Conservation (phyloP, 2,113 vertebrate species). For the Heterotilapia buettikoferi region DNA sequence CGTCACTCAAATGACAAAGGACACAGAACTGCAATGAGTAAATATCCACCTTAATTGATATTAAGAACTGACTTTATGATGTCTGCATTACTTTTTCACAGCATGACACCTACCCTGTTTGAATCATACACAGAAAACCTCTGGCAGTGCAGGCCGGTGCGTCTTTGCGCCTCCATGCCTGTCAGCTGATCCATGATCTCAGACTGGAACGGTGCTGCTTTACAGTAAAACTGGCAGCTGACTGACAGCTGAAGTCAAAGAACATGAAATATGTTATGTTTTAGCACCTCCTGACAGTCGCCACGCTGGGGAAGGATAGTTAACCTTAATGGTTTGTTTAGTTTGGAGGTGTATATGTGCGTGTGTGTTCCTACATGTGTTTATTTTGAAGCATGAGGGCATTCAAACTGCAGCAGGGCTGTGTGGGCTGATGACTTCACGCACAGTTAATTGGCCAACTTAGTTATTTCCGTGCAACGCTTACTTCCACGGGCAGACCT, state of each 20-base stretch:
- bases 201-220: background rate
- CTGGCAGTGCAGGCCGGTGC: background rate
- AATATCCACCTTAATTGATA: constrained; percentile 7
- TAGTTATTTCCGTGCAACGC: constrained; percentile 30
- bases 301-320: constrained; percentile 36
- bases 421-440: constrained; percentile 44
- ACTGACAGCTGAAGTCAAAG: constrained; percentile 51
- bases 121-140: constrained; percentile 1
- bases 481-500: constrained; percentile 5
- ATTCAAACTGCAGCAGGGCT: constrained; percentile 1
- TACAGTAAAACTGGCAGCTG: constrained; percentile 34
- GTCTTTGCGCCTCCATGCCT: background rate
- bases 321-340: constrained; percentile 51
- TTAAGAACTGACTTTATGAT: constrained; percentile 6
- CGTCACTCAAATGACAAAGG: constrained; percentile 14
- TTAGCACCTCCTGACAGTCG: constrained; percentile 37
- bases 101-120: background rate
- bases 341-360: constrained; percentile 1
- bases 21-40: constrained; percentile 6
- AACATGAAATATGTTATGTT: constrained; percentile 48
- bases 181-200: constrained; percentile 24
- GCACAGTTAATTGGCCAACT: constrained; percentile 33
- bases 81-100: constrained; percentile 38
- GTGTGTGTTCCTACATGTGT: background rate
- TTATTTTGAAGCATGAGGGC: constrained; percentile 16